Evolutionary conservation across 2,888 invertebrate genomes (phyloP), one percentile per base, ranked within the genome.

Genomic region (Apamea anceps): DNA sequence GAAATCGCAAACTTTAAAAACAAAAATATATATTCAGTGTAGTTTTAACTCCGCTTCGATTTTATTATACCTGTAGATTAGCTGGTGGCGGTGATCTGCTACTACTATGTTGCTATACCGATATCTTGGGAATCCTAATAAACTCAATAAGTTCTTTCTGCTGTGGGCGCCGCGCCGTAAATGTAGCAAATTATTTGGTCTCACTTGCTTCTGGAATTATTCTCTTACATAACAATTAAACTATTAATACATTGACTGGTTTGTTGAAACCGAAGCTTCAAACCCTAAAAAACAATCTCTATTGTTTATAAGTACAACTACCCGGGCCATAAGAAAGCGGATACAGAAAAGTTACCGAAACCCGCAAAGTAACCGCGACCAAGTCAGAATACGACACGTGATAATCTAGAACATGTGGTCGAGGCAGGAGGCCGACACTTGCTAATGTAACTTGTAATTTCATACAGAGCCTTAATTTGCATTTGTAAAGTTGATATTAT

Each of bases 401-500:
- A 77, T 75, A 78, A 74, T 82, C 65, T 87, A 85, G 82, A 77
- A 51, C 79, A 77, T 86, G 85, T 85, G 83, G 86, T 81, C 71
- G 79, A 73, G 45, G 15, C 62, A 83, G 74, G 71, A 85, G 70
- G 51, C 66, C 67, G 28, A 68, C 71, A 85, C 77, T 85, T 77
- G 82, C 70, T 63, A 78, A 45, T 80, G 42, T 32, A 72, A 78
- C 66, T 85, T 65, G 60, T 73, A 85, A 85, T 65, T 68, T 73
- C 45, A 73, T 70, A 79, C 54, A 48, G 51, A 78, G 45, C 84
- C 72, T 66, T 63, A 67, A 32, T 63, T 57, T 32, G 25, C 25
- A 54, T 70, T 32, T 25, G 25, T 57, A 25, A 71, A 57, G 25
- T 71, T 32, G 10, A 57, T 15, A 15, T 45, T 42, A 21, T 7